A percentile compares a stretch with the other conserved stretches of the same genome.
phyloP scores from a whole-genome alignment of 2,113 vertebrate species.

The Semicossyphus pulcher region DNA sequence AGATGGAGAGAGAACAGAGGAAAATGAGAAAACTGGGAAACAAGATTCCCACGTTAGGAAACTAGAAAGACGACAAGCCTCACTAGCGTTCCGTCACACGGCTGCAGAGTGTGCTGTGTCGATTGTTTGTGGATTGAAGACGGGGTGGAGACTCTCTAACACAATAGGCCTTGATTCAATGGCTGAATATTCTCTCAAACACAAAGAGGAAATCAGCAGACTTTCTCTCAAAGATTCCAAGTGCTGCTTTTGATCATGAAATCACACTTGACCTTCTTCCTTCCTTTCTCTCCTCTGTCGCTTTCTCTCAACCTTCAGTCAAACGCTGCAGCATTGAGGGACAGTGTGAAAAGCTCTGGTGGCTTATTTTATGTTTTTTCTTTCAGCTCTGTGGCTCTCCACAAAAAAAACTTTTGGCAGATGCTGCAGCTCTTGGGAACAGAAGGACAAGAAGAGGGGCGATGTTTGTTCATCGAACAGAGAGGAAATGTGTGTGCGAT shows the following conservation, averaged over 20 bases:
- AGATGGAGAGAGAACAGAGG: constrained; percentile 24
- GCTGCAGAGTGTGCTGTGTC: constrained; percentile 15
- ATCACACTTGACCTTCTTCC: constrained; percentile 38
- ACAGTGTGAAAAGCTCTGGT: not conserved
- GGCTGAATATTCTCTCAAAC: constrained; percentile 23
- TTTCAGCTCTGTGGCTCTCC: not conserved
- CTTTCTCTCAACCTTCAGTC: not conserved
- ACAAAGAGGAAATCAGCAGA: constrained; percentile 42
- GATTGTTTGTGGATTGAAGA: constrained; percentile 54
- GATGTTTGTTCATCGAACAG: constrained; percentile 32
- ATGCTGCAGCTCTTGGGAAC: constrained; percentile 43
- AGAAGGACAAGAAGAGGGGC: constrained; percentile 8
- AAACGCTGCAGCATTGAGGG: not conserved
- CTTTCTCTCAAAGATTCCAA: constrained; percentile 13
- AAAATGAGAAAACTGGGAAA: constrained; percentile 49
- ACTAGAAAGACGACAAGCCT: constrained; percentile 18
- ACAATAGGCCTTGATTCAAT: constrained; percentile 58
- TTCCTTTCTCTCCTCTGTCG: constrained; percentile 16
- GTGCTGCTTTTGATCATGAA: constrained; percentile 41
- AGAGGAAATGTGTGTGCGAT: constrained; percentile 41
- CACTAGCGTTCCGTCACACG: not conserved
- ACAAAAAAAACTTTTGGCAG: constrained; percentile 35
- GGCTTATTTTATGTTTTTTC: not conserved
- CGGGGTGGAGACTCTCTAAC: constrained; percentile 17
- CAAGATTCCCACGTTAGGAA: constrained; percentile 28